Percentiles rank a stretch among this genome's conserved stretches.
These are phyloP conservation scores for Catostylus mosaicus DNA, from an alignment of 30 jellyfish, hydroid and myxozoan genomes.

Conservation along the genomic window DNA sequence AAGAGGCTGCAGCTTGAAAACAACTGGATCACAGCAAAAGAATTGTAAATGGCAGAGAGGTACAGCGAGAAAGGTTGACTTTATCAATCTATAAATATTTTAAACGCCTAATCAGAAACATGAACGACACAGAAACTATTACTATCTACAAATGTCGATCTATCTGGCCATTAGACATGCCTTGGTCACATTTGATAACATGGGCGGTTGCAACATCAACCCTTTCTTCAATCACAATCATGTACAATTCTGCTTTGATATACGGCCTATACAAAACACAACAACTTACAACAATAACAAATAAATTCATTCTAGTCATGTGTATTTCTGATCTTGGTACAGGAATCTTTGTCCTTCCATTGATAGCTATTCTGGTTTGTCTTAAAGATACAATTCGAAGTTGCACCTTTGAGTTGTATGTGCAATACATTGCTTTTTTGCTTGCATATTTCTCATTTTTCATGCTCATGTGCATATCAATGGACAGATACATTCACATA, in stretches of 20 bases:
- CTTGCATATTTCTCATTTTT: conserved; percentile 52
- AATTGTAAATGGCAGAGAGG: too few species aligned
- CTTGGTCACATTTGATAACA: conserved; percentile 1
- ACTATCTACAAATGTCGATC: conserved; percentile 1
- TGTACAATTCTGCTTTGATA: conserved; percentile 20
- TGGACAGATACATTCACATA: conserved; percentile 53
- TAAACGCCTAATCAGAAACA: too few species aligned
- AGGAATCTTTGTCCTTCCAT: conserved; percentile 31
- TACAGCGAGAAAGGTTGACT: too few species aligned
- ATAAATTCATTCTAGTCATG: conserved; percentile 38
- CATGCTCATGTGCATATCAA: conserved; percentile 42
- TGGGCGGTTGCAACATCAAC: conserved; percentile 1
- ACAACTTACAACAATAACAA: conserved; percentile 30
- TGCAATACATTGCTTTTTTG: conserved; percentile 15
- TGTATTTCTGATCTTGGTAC: conserved; percentile 34
- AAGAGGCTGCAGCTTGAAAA: too few species aligned
- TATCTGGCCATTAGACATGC: conserved; percentile 52
- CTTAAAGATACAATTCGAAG: conserved; percentile 22
- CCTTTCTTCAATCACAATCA: conserved; percentile 7
- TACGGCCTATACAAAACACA: conserved; percentile 32
- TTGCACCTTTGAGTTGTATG: conserved; percentile 38
- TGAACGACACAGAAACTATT: background rate
- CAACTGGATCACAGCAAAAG: too few species aligned
- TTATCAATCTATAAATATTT: too few species aligned
- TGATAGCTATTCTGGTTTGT: background rate